Evolutionary conservation across 2,888 invertebrate genomes (phyloP), one percentile per base, ranked within the genome.

Genomic region (Prosopocoilus inquinatus): DNA sequence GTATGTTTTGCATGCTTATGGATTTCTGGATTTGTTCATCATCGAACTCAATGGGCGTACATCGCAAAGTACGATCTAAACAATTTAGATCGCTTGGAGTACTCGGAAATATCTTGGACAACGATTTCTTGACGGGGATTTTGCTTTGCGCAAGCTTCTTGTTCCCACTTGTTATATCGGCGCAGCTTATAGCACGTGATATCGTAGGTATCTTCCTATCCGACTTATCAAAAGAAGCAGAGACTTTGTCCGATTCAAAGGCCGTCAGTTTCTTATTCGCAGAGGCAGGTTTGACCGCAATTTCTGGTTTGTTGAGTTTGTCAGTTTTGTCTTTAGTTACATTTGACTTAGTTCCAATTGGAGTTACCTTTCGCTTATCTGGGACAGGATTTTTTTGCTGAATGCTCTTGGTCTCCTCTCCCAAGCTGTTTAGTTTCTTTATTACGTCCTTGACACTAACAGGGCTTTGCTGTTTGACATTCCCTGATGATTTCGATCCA

Each of bases 1-100:
- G 15, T 9, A 59, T 32, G 53, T 64, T 65, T 28, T 64, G 66
- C 12, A 60, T 61, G 49, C 66, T 66, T 13, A 33, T 32, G 48
- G 28, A 48, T 63, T 64, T 32, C 53, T 54, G 43, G 55, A 28
- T 46, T 41, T 28, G 20, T 20, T 16, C 50, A 2, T 12, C 36
- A 7, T 55, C 50, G n/a, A 43, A 43, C 8, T 47, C 45, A 33
- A 44, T 43, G 3, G 49, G 13, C 2, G 64, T 58, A 63, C 64
- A 58, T 53, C 66, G 56, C 53, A 59, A 56, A 47, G 57, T 57
- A 33, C 64, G 59, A 55, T 67, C 66, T 64, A 61, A 50, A 50
- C 55, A 11, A 20, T 67, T 61, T 63, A 77, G 77, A 77, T 74
- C 74, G 67, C 70, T 70, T 55, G 77, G 77, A 76, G 74, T 77